Evolutionary conservation across 2,888 invertebrate species (phyloP).

Genomic region (Catotricha subobsoleta): DNA sequence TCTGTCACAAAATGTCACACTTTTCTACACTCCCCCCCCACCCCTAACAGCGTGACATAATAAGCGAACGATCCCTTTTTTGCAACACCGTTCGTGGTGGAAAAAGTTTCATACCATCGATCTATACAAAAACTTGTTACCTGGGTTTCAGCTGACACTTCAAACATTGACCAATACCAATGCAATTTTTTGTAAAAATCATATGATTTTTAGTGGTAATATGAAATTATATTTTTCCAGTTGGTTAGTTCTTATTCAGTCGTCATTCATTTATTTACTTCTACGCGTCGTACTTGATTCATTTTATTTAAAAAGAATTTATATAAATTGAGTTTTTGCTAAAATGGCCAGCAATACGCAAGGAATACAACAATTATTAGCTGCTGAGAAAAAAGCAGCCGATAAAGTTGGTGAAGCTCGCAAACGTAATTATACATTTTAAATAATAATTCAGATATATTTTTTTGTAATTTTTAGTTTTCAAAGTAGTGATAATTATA

Average conservation of each 20-base stretch:
- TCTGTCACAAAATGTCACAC: no score
- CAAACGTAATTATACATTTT: constrained; percentile 24
- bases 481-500: background rate
- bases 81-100: no score
- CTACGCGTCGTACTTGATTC: background rate
- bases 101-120: no score
- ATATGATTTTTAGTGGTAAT: constrained; percentile 1
- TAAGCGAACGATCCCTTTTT: no score
- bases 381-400: constrained; percentile 29
- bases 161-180: no score
- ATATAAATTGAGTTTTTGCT: no score
- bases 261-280: background rate
- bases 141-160: no score
- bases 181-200: background rate
- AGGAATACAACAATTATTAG: constrained; percentile 29
- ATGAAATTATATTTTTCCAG: constrained; percentile 1
- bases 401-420: constrained; percentile 30
- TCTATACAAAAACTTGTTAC: no score
- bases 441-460: background rate
- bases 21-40: no score
- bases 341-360: constrained; percentile 29
- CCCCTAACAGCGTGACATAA: no score
- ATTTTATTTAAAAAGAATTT: background rate
- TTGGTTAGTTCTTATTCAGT: background rate
- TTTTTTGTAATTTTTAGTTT: background rate